Evolutionary conservation across 2,888 invertebrate species (phyloP).

Genomic region (Hoplodrina ambigua): DNA sequence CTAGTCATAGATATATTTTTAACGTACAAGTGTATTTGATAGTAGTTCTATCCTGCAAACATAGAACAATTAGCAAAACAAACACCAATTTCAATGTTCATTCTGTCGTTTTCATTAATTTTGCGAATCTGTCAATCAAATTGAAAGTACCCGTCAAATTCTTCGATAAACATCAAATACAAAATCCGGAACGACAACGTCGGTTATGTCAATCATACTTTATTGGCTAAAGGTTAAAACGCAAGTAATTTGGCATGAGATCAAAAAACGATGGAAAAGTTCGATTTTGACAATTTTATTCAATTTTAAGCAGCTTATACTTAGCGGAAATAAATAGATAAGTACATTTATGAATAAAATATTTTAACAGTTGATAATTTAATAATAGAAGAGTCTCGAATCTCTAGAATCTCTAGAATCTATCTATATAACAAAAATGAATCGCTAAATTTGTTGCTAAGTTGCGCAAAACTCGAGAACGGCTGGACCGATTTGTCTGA

Average conservation of each 20-base stretch:
- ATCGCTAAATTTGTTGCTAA: neutral
- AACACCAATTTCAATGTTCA: neutral
- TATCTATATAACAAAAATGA: too few relatives aligned
- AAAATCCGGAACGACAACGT: neutral
- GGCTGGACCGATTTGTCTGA: too few relatives aligned
- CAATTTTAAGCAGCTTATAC: conserved; percentile 33
- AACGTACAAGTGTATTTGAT: too few relatives aligned
- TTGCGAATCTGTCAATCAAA: conserved; percentile 20
- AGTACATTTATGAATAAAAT: conserved; percentile 8
- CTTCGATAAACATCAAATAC: conserved; percentile 22
- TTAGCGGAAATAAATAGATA: conserved; percentile 27
- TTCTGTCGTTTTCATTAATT: neutral
- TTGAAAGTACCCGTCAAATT: conserved; percentile 8
- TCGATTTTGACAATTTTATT: conserved; percentile 21
- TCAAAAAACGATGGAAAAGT: conserved; percentile 21
- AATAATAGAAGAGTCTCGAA: too few relatives aligned
- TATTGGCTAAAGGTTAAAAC: conserved; percentile 18
- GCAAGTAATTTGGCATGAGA: conserved; percentile 30
- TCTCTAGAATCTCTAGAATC: too few relatives aligned
- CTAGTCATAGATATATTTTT: too few relatives aligned
- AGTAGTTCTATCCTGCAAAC: too few relatives aligned
- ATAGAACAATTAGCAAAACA: neutral
- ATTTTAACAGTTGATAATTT: neutral
- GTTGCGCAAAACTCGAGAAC: too few relatives aligned
- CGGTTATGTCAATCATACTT: conserved; percentile 24